phyloP scores from a whole-genome alignment of 2,888 invertebrate species.

The Brachylomia viminalis region DNA sequence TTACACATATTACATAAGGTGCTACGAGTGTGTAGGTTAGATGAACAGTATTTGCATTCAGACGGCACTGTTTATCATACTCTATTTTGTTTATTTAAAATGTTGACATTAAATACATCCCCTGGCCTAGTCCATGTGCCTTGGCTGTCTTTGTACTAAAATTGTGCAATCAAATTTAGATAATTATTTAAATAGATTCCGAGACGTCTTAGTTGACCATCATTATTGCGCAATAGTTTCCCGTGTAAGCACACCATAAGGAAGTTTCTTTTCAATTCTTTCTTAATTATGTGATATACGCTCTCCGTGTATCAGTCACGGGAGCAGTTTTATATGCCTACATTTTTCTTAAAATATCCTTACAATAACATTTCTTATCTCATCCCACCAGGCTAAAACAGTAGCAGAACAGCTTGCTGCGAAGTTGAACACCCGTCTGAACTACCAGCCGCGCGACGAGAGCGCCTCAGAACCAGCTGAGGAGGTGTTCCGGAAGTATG shows the following conservation, averaged over 20 bases:
- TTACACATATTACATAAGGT: neutral
- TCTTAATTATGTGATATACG: too few relatives aligned
- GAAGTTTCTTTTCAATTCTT: too few relatives aligned
- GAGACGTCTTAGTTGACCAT: neutral
- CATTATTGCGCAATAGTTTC: neutral
- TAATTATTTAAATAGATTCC: too few relatives aligned
- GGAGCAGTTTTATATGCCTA: neutral
- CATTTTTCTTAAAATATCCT: neutral
- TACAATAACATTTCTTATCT: neutral
- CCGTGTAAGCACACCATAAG: neutral
- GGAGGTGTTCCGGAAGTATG: constrained; percentile 96
- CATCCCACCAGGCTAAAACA: constrained; percentile 93
- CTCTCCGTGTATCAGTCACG: neutral
- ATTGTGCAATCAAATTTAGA: neutral
- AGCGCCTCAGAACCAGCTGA: constrained; percentile 90
- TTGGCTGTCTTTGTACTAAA: neutral
- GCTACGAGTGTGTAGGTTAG: neutral
- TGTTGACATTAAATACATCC: too few relatives aligned
- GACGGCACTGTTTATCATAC: neutral
- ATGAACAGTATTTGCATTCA: neutral
- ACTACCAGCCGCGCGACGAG: constrained; percentile 98
- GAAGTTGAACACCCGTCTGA: constrained; percentile 98
- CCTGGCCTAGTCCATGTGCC: neutral
- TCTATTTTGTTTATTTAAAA: neutral
- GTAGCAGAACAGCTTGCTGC: constrained; percentile 99